These are phyloP conservation scores for Cerceris ruficornis DNA, from an alignment of 2,888 invertebrate species.

Conservation along the genomic window DNA sequence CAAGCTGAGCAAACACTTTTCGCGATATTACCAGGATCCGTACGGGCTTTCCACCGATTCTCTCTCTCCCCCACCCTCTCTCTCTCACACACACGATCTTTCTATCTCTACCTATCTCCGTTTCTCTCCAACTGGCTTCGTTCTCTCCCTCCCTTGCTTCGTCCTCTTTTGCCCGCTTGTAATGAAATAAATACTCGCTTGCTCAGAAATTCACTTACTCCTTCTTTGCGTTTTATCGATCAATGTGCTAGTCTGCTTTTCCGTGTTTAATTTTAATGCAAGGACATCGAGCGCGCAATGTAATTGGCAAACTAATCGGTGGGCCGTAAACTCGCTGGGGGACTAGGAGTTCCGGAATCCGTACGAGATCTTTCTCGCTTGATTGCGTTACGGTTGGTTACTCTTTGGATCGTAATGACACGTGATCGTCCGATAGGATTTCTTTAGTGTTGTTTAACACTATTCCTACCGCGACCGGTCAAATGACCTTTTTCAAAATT, in stretches of 20 bases:
- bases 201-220: slow-evolving; percentile 47
- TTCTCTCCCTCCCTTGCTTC: slow-evolving; percentile 18
- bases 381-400: too few relatives aligned
- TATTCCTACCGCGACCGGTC: too few relatives aligned
- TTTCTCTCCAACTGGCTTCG: not conserved
- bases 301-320: slow-evolving; percentile 13
- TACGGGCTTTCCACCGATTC: slow-evolving; percentile 59
- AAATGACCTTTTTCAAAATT: too few relatives aligned
- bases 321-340: too few relatives aligned
- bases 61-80: slow-evolving; percentile 29
- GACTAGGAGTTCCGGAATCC: too few relatives aligned
- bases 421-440: too few relatives aligned
- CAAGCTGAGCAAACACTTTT: slow-evolving; percentile 81
- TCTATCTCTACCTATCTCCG: slow-evolving; percentile 7
- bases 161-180: slow-evolving; percentile 28
- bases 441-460: too few relatives aligned
- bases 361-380: too few relatives aligned
- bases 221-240: slow-evolving; percentile 35
- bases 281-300: not conserved
- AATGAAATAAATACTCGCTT: slow-evolving; percentile 62
- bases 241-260: not conserved
- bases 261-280: slow-evolving; percentile 13
- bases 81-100: slow-evolving; percentile 22
- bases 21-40: slow-evolving; percentile 78
- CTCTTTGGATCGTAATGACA: too few relatives aligned